phyloP scores from a whole-genome alignment of 2,113 vertebrate genomes.

The Saccopteryx bilineata region DNA sequence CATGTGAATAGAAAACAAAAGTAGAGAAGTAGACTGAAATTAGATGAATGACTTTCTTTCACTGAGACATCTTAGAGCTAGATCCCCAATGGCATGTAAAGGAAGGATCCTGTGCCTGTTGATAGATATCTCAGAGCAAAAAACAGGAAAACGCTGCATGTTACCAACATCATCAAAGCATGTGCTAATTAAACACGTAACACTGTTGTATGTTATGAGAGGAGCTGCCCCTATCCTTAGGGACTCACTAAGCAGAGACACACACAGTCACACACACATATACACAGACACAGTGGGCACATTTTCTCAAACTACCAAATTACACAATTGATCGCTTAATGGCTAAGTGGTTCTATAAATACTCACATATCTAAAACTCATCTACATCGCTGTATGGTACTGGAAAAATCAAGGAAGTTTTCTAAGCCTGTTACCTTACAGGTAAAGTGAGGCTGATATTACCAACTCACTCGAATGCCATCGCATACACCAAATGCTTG shows the following conservation, averaged over 20 bases:
- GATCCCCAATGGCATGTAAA: background rate
- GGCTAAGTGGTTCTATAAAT: background rate
- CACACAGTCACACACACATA: too few relatives aligned
- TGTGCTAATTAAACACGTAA: constrained; percentile 50
- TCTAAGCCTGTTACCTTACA: background rate
- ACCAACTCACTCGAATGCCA: background rate
- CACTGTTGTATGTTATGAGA: background rate
- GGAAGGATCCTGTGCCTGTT: background rate
- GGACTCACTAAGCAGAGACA: background rate
- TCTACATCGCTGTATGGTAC: background rate
- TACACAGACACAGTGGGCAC: background rate
- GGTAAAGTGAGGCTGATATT: background rate
- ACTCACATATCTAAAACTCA: background rate
- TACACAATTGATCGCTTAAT: background rate
- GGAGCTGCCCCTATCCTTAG: background rate
- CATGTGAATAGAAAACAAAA: constrained; percentile 4
- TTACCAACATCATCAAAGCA: background rate
- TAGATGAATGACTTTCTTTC: constrained; percentile 17
- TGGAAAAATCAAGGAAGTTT: background rate
- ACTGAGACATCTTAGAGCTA: background rate
- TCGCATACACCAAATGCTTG: background rate
- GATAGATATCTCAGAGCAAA: background rate
- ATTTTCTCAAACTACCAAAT: constrained; percentile 2
- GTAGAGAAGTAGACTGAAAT: constrained; percentile 26
- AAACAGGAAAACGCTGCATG: background rate